Evolutionary conservation across 2,113 vertebrate species (phyloP).

Genomic region (Clarias macrocephalus): DNA sequence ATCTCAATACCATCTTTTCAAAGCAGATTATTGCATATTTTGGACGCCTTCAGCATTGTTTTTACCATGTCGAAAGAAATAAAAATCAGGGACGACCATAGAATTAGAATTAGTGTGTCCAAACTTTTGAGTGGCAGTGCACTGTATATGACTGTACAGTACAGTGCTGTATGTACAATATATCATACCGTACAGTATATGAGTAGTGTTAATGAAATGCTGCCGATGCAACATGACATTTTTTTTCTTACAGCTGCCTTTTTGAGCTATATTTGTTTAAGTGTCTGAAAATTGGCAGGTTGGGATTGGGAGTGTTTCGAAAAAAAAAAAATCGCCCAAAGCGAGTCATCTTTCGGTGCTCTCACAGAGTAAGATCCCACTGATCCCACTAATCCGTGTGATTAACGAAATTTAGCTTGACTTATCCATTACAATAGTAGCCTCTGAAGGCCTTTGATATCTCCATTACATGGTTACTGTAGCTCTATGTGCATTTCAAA

Average conservation of each 20-base stretch:
- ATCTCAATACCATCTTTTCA: no score
- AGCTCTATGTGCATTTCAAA: background rate
- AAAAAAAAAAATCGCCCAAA: conserved; percentile 16
- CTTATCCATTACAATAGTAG: conserved; percentile 28
- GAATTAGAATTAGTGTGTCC: no score
- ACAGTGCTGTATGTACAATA: no score
- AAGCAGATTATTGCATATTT: no score
- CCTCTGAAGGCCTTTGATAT: conserved; percentile 23
- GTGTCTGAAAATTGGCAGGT: conserved; percentile 16
- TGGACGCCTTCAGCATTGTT: no score
- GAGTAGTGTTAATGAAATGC: background rate
- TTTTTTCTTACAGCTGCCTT: background rate
- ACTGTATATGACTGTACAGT: background rate
- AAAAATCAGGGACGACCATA: no score
- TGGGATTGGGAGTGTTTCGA: conserved; percentile 16
- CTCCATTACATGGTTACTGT: conserved; percentile 18
- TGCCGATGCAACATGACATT: background rate
- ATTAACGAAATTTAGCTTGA: conserved; percentile 28
- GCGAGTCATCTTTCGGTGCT: conserved; percentile 13
- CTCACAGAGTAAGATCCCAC: conserved; percentile 24
- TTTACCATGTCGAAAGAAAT: no score
- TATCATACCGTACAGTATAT: background rate
- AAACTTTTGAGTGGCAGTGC: no score
- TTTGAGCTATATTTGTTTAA: background rate
- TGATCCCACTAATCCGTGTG: conserved; percentile 24